Base-by-base conservation (phyloP, 2,888 invertebrate species). In the Chloromyia formosa region DNA sequence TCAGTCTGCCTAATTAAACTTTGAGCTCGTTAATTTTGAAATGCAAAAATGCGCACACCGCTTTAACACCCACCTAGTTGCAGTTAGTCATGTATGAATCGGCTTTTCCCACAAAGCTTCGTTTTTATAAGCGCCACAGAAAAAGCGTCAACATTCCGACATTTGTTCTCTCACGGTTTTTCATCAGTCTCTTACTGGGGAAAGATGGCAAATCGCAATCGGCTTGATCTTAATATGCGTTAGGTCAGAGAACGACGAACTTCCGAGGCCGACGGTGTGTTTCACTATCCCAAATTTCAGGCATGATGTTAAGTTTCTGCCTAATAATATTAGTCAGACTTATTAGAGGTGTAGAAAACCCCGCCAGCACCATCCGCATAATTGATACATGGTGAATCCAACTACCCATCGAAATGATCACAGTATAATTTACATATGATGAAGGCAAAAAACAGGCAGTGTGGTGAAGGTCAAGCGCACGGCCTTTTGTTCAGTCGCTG, bases 361-460 rank as follows among this genome's bases (percentile, higher is more conserved):
- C 27, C 2, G 27, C 27, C 27, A 35, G 27, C 27, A 35, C 7
- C 27, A 35, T 20, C 14, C 3, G 12, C 60, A 12, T 10, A 20
- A n/a, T n/a, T 20, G 23, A 14, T 27, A 9, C 58, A 16, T 62
- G 5, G 62, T 40, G 35, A 62, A 62, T 35, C 16, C 35, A 10
- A 62, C n/a, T 35, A 35, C 7, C 2, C 27, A 35, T 35, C 7
- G 7, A 62, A 62, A 62, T 27, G 40, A 62, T 62, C 18, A 40
- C 40, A 40, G 27, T 35, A 40, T 10, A 35, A 62, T 62, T 62
- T 62, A 62, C 62, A 62, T 62, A 62, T 62, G 62, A 16, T 40
- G 62, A 62, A 62, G 62, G 62, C 23, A 62, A 62, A 62, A 62
- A 27, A 12, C 16, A 18, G 60, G 40, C 62, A 35, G 23, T n/a